A percentile compares a stretch with the other conserved stretches of the same genome.
Conservation (phyloP, 2,888 invertebrate genomes). For the Bembecia ichneumoniformis region DNA sequence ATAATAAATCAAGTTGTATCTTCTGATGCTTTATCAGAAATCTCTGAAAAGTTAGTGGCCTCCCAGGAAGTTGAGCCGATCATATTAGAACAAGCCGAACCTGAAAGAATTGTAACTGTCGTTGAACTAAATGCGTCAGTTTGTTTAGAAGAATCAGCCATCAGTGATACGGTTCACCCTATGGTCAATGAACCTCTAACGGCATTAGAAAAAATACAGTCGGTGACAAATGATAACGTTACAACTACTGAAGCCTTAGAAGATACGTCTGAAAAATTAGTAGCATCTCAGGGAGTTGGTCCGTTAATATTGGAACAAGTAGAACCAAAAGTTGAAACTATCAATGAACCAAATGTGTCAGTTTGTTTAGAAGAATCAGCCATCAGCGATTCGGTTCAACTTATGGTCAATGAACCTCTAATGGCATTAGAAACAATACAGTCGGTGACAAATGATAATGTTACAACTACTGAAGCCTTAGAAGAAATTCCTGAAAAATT, state of each 20-base stretch:
- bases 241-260: background rate
- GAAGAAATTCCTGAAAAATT: too few species aligned
- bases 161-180: background rate
- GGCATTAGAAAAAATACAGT: background rate
- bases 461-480: too few species aligned
- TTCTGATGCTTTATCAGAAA: background rate
- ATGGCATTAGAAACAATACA: too few species aligned
- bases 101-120: background rate
- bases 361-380: too few species aligned
- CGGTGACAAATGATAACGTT: background rate
- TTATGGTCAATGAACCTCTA: too few species aligned
- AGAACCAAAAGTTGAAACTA: background rate
- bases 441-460: too few species aligned
- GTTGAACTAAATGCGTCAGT: background rate
- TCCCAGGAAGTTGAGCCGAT: background rate
- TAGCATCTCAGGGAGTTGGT: background rate
- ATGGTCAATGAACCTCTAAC: background rate
- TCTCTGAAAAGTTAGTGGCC: background rate
- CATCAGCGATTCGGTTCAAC: too few species aligned
- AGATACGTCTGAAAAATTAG: background rate
- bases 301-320: background rate
- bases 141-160: background rate
- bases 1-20: background rate
- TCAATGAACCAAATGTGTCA: background rate
- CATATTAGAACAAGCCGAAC: background rate